These are phyloP conservation scores for Entomyzon cyanotis DNA, from an alignment of 2,113 vertebrate species.

Conservation along the genomic window DNA sequence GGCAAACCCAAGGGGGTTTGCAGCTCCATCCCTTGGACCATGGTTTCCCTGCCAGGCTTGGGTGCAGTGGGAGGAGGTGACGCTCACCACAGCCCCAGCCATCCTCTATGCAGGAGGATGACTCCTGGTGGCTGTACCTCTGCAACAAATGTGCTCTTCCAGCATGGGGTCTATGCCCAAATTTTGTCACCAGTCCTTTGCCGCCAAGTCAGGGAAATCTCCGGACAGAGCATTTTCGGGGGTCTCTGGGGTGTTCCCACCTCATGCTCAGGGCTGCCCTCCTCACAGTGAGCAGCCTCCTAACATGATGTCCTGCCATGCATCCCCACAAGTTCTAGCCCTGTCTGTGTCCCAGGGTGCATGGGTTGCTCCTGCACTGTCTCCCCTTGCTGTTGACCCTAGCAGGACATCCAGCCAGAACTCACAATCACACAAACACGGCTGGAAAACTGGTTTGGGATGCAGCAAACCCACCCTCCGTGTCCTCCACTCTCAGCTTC, in stretches of 20 bases:
- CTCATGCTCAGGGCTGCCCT: background rate
- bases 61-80: background rate
- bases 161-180: background rate
- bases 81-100: background rate
- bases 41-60: background rate
- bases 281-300: background rate
- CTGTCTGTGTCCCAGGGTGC: background rate
- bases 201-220: background rate
- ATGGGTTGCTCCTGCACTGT: background rate
- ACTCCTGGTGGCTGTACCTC: background rate
- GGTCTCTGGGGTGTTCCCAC: background rate
- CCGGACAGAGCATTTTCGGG: background rate
- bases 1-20: background rate
- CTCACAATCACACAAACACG: accelerated
- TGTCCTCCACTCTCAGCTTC: background rate
- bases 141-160: background rate
- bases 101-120: background rate
- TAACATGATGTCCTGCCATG: accelerated
- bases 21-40: accelerated
- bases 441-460: background rate
- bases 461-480: background rate
- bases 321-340: background rate
- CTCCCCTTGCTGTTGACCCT: background rate
- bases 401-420: background rate
- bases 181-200: background rate